These are phyloP conservation scores for Prionace glauca DNA, from an alignment of 2,797 vertebrate species.

Conservation along the genomic window DNA sequence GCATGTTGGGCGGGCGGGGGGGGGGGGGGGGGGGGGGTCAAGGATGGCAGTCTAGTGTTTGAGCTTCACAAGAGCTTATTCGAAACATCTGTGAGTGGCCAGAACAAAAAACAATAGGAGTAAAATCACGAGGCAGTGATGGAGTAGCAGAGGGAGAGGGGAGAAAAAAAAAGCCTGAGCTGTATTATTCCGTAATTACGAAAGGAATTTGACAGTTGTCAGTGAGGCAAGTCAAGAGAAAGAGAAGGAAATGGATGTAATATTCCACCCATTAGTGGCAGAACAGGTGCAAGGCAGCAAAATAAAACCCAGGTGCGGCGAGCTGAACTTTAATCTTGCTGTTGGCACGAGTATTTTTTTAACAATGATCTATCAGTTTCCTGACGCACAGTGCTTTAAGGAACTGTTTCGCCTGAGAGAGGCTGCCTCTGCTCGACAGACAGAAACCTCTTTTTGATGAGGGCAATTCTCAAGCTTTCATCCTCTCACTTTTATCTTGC, in stretches of 20 bases:
- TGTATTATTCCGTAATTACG: slow-evolving; percentile 45
- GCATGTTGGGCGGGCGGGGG: too few relatives aligned
- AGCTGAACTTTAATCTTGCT: slow-evolving; percentile 44
- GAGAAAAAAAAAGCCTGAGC: background rate
- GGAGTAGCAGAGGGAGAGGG: background rate
- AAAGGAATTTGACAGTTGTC: slow-evolving; percentile 44
- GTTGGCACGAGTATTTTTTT: slow-evolving; percentile 22
- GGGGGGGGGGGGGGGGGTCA: background rate
- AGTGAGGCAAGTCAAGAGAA: slow-evolving; percentile 46
- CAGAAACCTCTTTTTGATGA: background rate
- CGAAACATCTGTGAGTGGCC: slow-evolving; percentile 19
- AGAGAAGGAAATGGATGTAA: slow-evolving; percentile 42
- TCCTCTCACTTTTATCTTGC: background rate
- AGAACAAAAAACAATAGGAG: slow-evolving; percentile 29
- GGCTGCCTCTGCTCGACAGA: background rate
- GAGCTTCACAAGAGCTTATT: slow-evolving; percentile 1
- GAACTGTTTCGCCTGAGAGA: background rate
- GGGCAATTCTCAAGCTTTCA: background rate
- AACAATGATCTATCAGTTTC: background rate
- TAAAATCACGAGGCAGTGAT: slow-evolving; percentile 30
- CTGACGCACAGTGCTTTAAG: background rate
- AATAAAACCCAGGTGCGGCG: slow-evolving; percentile 48
- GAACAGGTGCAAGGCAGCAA: slow-evolving; percentile 48
- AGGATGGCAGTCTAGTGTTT: background rate
- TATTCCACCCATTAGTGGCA: slow-evolving; percentile 46